Evolutionary conservation across 1,140 invertebrate genomes (phyloP), one percentile per base, ranked within the genome.

Genomic region (Saccostrea glomerata): DNA sequence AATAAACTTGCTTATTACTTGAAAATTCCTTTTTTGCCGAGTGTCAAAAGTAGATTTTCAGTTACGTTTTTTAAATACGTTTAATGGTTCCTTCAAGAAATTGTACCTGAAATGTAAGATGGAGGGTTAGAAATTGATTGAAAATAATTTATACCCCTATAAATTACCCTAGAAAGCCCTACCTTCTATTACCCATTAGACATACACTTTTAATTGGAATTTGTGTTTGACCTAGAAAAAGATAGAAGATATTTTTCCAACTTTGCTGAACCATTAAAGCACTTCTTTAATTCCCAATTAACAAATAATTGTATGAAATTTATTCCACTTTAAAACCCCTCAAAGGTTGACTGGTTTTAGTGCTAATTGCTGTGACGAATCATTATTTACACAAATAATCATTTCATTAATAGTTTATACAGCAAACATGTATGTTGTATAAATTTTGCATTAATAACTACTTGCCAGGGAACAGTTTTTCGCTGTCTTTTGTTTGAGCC

Each of bases 381-480:
- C 55, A 63, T 85, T 85, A 85, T 85, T 85, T 85, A 85, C 84
- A 60, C 84, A 60, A 85, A 85, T 60, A 85, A 85, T 85, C 84
- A 85, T 85, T 85, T 85, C 56, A 63, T 85, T 85, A 85, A 85
- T 85, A 54, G 25, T 63, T 85, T 63, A 85, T 84, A 54, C 17
- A 63, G 30, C n/a, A 56, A 63, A 58, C 84, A 85, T 66, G 54
- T 54, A 56, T 63, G 47, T 23, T 85, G 55, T 85, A 36, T 85
- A 36, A 85, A 85, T 60, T 56, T 63, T 60, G n/a, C 84, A 58
- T 63, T 85, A 85, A 85, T 85, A 85, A 85, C 55, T 63, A 58
- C 70, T 77, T 56, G 84, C 58, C 56, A 40, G 47, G 55, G 47
- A 56, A 85, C 47, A 85, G 47, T 56, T 85, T 85, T 85, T 85